Conservation (phyloP, 2,113 vertebrate genomes). For the Eurystomus gularis region DNA sequence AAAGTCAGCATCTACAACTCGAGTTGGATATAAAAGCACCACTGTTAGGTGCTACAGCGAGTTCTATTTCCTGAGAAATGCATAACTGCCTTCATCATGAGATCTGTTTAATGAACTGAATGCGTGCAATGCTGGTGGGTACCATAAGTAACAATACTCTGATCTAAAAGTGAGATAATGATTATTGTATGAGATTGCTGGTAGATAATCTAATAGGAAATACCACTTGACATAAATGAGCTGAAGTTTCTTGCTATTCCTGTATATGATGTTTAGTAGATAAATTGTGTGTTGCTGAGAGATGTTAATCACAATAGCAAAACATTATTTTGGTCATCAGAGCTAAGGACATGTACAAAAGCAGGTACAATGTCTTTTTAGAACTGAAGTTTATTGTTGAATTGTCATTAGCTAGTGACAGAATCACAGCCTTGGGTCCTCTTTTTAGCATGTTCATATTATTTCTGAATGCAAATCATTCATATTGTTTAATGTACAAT, state of each 20-base stretch:
- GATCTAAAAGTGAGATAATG: neutral
- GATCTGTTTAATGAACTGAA: neutral
- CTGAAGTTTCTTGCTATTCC: neutral
- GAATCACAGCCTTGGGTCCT: neutral
- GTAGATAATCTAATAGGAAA: neutral
- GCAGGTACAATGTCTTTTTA: neutral
- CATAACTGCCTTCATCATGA: neutral
- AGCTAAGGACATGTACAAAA: neutral
- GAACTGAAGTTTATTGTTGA: neutral
- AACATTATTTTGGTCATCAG: neutral
- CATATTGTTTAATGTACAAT: neutral
- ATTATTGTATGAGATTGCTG: neutral
- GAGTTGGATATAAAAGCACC: neutral
- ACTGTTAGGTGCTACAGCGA: neutral
- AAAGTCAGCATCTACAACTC: neutral
- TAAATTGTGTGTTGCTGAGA: too few species aligned
- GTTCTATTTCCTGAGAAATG: neutral
- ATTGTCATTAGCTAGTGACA: neutral
- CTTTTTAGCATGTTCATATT: neutral
- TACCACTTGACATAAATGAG: neutral
- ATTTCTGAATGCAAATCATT: neutral
- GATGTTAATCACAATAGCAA: neutral
- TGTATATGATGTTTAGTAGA: too few species aligned
- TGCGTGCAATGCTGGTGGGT: neutral
- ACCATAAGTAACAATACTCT: rapidly evolving